Conservation (phyloP, 2,888 invertebrate species). For the Spatulosminthurus flaviceps region DNA sequence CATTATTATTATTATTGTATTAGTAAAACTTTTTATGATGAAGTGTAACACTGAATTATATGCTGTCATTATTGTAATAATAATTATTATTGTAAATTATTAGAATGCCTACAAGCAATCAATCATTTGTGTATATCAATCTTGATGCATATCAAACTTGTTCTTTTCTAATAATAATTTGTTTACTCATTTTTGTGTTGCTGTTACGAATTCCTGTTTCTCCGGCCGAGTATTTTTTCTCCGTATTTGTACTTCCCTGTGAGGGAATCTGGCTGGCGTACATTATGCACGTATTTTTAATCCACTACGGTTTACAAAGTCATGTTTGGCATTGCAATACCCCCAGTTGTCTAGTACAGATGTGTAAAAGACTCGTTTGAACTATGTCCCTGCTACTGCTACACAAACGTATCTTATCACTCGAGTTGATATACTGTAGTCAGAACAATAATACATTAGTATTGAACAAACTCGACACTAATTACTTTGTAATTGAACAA, state of each 20-base stretch:
- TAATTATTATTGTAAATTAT: slow-evolving; percentile 21
- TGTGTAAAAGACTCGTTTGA: too few relatives aligned
- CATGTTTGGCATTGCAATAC: too few relatives aligned
- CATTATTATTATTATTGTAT: neutral
- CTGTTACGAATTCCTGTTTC: slow-evolving; percentile 11
- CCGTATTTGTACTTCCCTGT: neutral
- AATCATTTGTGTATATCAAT: slow-evolving; percentile 47
- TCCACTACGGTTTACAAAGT: too few relatives aligned
- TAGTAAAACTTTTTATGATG: neutral
- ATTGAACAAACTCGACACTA: too few relatives aligned
- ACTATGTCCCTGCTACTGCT: too few relatives aligned
- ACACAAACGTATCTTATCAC: too few relatives aligned
- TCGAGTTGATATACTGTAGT: too few relatives aligned
- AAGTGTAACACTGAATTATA: slow-evolving; percentile 15
- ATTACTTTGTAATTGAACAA: too few relatives aligned
- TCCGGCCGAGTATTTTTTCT: neutral
- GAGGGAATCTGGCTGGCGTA: neutral
- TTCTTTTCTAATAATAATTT: slow-evolving; percentile 36
- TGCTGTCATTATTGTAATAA: slow-evolving; percentile 16
- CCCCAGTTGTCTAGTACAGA: too few relatives aligned
- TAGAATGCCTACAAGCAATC: slow-evolving; percentile 25
- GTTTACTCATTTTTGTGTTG: slow-evolving; percentile 29
- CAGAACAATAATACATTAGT: too few relatives aligned
- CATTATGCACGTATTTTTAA: neutral
- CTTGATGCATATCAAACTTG: slow-evolving; percentile 45